A percentile compares a stretch with the other conserved stretches of the same genome.
These are phyloP conservation scores for Hedychridium roseum DNA, from an alignment of 2,888 invertebrate genomes.

Conservation along the genomic window DNA sequence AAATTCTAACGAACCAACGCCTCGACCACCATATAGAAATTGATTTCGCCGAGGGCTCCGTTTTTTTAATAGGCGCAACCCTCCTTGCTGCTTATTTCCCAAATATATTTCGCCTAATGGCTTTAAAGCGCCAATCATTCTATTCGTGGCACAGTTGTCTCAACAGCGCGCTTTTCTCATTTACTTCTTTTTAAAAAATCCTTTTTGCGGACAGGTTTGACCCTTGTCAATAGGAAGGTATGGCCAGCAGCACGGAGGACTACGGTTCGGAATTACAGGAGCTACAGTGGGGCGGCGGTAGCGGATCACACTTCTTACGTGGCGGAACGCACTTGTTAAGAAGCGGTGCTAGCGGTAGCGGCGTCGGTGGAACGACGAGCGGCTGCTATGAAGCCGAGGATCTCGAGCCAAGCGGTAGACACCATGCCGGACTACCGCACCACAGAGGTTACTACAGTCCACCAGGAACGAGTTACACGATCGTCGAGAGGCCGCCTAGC, in stretches of 20 bases:
- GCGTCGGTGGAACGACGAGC: conserved; percentile 39
- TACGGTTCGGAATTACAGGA: conserved; percentile 62
- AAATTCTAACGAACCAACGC: no score
- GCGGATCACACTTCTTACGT: conserved; percentile 53
- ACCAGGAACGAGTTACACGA: conserved; percentile 88
- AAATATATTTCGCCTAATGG: no score
- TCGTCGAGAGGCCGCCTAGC: conserved; percentile 81
- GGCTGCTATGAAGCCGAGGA: conserved; percentile 62
- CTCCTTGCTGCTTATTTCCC: no score
- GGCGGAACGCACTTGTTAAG: conserved; percentile 57
- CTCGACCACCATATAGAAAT: no score
- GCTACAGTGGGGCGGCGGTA: conserved; percentile 57
- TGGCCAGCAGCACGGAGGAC: conserved; percentile 62
- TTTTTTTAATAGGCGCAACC: no score
- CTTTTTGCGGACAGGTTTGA: conserved; percentile 30
- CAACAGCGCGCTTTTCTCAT: neutral
- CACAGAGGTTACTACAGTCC: conserved; percentile 83
- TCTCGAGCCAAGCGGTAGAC: conserved; percentile 58
- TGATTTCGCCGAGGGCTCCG: no score
- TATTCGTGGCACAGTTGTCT: no score
- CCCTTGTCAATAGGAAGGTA: conserved; percentile 40
- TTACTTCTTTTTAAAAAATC: no score
- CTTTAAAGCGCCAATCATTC: no score
- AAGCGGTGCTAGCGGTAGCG: conserved; percentile 64
- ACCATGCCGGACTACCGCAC: conserved; percentile 64